phyloP scores from a whole-genome alignment of 2,888 invertebrate species.

The Pachydiplax longipennis region DNA sequence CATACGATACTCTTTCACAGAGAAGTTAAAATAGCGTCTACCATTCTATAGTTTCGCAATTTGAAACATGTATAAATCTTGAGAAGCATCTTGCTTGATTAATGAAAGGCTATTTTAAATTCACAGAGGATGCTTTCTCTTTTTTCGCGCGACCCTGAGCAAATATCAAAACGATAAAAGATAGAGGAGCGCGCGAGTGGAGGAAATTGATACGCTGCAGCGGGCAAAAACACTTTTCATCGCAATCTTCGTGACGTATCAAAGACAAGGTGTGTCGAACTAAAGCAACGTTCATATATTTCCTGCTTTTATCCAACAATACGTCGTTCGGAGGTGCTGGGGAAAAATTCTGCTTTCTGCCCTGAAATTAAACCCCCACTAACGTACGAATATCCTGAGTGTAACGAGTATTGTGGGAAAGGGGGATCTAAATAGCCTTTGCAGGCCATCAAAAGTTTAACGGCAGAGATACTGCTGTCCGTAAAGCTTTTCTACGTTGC shows the following conservation, averaged over 20 bases:
- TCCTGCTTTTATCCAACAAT: slow-evolving; percentile 26
- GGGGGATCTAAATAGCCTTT: no score
- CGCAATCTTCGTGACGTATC: slow-evolving; percentile 26
- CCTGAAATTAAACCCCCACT: background rate
- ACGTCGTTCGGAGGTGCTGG: background rate
- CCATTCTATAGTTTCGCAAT: background rate
- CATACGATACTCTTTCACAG: background rate
- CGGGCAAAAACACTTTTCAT: slow-evolving; percentile 31
- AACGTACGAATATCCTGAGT: no score
- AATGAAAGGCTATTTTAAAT: slow-evolving; percentile 13
- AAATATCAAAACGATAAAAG: slow-evolving; percentile 21
- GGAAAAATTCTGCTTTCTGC: background rate
- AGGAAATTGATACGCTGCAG: slow-evolving; percentile 30
- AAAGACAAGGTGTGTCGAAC: slow-evolving; percentile 41
- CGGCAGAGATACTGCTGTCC: no score
- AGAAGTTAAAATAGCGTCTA: background rate
- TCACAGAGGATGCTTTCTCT: background rate
- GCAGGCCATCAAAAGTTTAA: no score
- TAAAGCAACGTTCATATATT: slow-evolving; percentile 5
- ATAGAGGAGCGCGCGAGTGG: background rate
- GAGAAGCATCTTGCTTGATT: slow-evolving; percentile 25
- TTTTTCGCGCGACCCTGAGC: background rate
- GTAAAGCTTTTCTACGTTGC: background rate
- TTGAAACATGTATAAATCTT: background rate
- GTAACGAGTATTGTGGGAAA: no score